Evolutionary conservation across 2,888 invertebrate species (phyloP).

Genomic region (Plebejus argus): DNA sequence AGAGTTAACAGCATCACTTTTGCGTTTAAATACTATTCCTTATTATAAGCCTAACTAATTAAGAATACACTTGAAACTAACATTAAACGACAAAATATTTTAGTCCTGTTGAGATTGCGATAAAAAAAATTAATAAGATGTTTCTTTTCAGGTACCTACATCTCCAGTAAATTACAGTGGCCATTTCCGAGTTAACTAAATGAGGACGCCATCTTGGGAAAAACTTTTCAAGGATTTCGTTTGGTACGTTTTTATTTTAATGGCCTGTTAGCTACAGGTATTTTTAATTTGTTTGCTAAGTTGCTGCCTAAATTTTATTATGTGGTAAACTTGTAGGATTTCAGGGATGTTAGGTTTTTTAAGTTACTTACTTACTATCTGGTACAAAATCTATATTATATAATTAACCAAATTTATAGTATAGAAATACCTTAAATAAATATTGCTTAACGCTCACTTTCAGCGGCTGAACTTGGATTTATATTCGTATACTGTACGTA

Average conservation of each 20-base stretch:
- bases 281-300: neutral
- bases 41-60: neutral
- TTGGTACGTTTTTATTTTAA: conserved; percentile 20
- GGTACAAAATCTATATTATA: too few relatives aligned
- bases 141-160: conserved; percentile 29
- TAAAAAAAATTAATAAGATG: conserved; percentile 9
- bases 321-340: neutral
- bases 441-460: too few relatives aligned
- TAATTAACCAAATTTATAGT: too few relatives aligned
- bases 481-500: too few relatives aligned
- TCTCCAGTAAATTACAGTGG: conserved; percentile 20
- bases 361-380: too few relatives aligned
- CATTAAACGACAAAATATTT: neutral
- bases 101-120: neutral
- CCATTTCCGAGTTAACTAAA: conserved; percentile 19
- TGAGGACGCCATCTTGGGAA: conserved; percentile 7
- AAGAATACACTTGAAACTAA: neutral
- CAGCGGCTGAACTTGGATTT: too few relatives aligned
- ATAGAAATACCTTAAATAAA: too few relatives aligned
- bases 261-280: neutral
- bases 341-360: too few relatives aligned
- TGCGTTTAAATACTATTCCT: neutral
- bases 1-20: too few relatives aligned
- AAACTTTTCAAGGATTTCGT: conserved; percentile 19
- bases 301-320: neutral